Base-by-base conservation (phyloP, 2,113 vertebrate species). In the Poeciliopsis occidentalis region DNA sequence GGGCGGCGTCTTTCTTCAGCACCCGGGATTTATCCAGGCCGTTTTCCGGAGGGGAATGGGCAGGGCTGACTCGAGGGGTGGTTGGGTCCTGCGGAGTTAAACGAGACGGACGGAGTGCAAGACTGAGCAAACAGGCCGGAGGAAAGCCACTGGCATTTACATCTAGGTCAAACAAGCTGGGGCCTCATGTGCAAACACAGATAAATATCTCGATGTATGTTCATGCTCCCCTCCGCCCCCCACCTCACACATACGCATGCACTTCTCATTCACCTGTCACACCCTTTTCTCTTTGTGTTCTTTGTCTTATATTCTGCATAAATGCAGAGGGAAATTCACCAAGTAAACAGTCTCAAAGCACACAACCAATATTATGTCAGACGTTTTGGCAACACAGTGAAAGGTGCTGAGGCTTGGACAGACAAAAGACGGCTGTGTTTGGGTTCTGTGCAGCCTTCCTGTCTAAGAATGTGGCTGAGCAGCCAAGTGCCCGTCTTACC, bases 41-140 rank as follows among this genome's bases (percentile, higher is more conserved):
- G 0, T 98, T 98, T 85, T 98, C 97, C 0, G 96, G 97, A 1
- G 97, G 97, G 0, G 97, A 97, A 85, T 98, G 97, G 70, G 96
- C 95, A 0, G 97, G 97, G 93, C 97, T 99, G 74, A 93, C 96
- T 27, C 96, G 95, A 19, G 97, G 97, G 0, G 97, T 98, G 4
- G 96, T 93, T 0, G 97, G 97, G 84, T 99, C 97, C 97, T 99
- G 70, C 30, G 63, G 29, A 71, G 85, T 90, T 66, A 90, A 67
- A 82, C 13, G 15, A 62, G 72, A 87, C 76, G 79, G 84, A 90
- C 87, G 70, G 84, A 89, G 85, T 76, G 68, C 22, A 71, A 80
- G 72, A 84, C 85, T 88, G 80, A 91, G 85, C 84, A 92, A 92
- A 92, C 88, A 91, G 78, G 89, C 24, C n/a, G 64, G 81, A 91